Conservation (phyloP, 2,797 vertebrate species). For the Ptychobarbus kaznakovi region DNA sequence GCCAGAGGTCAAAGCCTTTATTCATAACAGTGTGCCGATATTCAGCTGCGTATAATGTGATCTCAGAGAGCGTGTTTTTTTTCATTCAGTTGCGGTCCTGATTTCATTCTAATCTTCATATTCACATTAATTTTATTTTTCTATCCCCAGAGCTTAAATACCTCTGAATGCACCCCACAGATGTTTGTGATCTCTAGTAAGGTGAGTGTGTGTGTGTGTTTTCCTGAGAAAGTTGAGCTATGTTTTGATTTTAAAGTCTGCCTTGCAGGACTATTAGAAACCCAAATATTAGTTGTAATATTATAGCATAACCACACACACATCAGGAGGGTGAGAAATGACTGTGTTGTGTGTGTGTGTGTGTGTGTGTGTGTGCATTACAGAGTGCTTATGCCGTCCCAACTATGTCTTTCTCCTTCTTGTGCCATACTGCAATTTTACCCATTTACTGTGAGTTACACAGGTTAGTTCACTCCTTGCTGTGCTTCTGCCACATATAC, state of each 20-base stretch:
- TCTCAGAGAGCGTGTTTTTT: background rate
- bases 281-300: constrained; percentile 49
- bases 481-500: constrained; percentile 9
- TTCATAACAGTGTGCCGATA: background rate
- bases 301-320: constrained; percentile 25
- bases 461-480: constrained; percentile 76
- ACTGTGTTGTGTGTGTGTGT: constrained; percentile 29
- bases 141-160: constrained; percentile 77
- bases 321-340: constrained; percentile 51
- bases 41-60: background rate
- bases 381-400: constrained; percentile 93
- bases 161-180: constrained; percentile 87
- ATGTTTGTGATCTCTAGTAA: constrained; percentile 91
- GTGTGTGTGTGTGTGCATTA: constrained; percentile 65
- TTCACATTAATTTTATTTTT: constrained; percentile 41
- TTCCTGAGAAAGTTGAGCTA: constrained; percentile 18
- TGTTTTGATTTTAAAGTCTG: constrained; percentile 46
- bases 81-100: background rate
- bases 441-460: constrained; percentile 95
- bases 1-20: constrained; percentile 59
- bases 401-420: constrained; percentile 96
- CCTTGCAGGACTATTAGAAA: constrained; percentile 44
- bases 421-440: constrained; percentile 94
- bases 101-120: constrained; percentile 19
- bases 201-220: constrained; percentile 74